Evolutionary conservation across 2,888 invertebrate species (phyloP), one percentile per base, ranked within the genome.

Genomic region (Hyalella azteca): DNA sequence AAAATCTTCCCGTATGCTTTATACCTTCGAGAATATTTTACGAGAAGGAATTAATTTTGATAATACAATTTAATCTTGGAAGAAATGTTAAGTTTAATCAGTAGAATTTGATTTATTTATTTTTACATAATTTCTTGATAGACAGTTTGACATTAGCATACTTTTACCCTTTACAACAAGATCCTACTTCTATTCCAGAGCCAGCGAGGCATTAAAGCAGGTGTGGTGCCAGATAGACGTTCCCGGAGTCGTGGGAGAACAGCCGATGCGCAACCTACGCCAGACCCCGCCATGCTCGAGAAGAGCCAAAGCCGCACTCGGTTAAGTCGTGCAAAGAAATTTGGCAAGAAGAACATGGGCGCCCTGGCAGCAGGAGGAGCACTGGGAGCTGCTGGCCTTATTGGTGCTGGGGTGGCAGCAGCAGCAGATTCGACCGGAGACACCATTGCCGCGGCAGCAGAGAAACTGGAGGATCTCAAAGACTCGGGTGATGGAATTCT

Each of bases 351-450:
- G 13, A 66, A 60, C 7, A 29, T 60, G 32, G 40, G 78, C 29
- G 49, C 78, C 11, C 40, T 66, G 26, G 78, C 66, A 26, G 79
- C 49, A 79, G 84, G 48, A 77, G 82, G 11, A 79, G 73, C 36
- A 77, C 79, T 19, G 83, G 84, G 45, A 81, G 85, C n/a, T 79
- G 80, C 78, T 82, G 82, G 54, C 84, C 59, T 90, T 91, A 81
- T 90, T 88, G 85, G 89, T 81, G 89, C 77, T 9, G 73, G 40
- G 40, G 40, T 22, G 11, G 54, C 59, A 32, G 36, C 39, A 22
- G 49, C 40, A 78, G 48, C 36, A 22, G 77, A 75, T 15, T 49
- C 40, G 1, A 59, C 73, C 11, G 75, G 75, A 1, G 54, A 54
- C 29, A 40, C 77, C 29, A 49, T 40, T 9, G 50, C 32, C 2